A percentile compares a stretch with the other conserved stretches of the same genome.
These are phyloP conservation scores for Bucorvus abyssinicus DNA, from an alignment of 2,797 vertebrate genomes.

Conservation along the genomic window DNA sequence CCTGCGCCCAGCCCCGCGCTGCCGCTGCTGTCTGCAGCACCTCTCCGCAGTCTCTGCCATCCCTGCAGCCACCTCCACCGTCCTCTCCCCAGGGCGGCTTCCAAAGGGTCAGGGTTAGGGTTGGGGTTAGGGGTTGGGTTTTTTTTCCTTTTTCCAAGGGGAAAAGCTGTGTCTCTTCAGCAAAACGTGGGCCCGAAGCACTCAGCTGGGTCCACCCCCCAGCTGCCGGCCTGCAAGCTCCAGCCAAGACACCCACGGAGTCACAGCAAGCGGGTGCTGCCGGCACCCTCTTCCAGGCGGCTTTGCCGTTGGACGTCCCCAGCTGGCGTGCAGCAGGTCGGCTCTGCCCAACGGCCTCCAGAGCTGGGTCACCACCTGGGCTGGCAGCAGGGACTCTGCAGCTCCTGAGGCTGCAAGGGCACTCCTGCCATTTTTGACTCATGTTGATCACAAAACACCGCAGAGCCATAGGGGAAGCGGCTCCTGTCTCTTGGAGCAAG, in stretches of 20 bases:
- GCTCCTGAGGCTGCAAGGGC: neutral
- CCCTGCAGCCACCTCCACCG: no score
- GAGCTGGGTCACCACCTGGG: neutral
- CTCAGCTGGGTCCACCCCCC: accelerated
- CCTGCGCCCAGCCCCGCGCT: neutral
- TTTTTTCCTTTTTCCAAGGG: neutral
- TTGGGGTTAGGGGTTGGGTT: no score
- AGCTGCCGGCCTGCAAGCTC: neutral
- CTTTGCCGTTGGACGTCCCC: accelerated
- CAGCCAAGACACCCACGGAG: neutral
- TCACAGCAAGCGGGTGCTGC: neutral
- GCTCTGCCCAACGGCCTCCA: neutral
- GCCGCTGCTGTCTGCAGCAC: neutral
- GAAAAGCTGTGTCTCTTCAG: neutral
- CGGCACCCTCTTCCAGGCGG: accelerated
- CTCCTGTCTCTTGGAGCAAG: neutral
- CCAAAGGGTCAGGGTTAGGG: neutral
- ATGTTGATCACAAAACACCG: neutral
- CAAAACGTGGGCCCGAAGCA: neutral
- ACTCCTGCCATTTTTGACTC: neutral
- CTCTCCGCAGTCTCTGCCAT: accelerated
- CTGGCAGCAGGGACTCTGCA: neutral
- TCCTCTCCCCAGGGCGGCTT: neutral
- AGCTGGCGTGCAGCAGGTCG: accelerated
- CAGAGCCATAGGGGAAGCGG: neutral